Evolutionary conservation across 2,797 vertebrate genomes (phyloP).

Genomic region (Vipera ursinii): DNA sequence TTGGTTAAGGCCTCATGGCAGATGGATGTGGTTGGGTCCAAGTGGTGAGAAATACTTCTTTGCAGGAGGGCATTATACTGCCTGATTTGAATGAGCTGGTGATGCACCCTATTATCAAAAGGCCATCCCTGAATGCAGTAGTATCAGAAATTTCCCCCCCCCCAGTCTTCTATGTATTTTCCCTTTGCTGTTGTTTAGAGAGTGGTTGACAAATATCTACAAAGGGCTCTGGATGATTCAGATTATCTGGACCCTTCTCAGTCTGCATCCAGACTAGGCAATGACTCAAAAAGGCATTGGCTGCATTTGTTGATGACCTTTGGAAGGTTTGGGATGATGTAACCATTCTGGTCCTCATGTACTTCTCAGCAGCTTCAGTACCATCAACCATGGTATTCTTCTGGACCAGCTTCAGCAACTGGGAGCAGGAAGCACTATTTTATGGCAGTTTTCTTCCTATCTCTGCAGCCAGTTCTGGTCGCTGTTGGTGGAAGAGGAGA

Average conservation of each 20-base stretch:
- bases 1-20: neutral
- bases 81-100: neutral
- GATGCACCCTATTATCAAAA: neutral
- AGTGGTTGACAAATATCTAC: neutral
- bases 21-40: neutral
- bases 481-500: neutral
- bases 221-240: neutral
- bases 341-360: neutral
- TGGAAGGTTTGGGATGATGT: neutral
- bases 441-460: neutral
- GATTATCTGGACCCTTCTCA: neutral
- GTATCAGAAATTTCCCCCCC: neutral
- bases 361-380: neutral
- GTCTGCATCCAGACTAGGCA: neutral
- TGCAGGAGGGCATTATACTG: neutral
- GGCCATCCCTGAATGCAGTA: neutral
- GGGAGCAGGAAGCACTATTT: neutral
- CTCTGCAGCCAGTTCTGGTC: neutral
- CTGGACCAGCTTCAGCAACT: neutral
- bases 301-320: neutral
- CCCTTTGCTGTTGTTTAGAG: neutral
- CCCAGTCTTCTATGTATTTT: neutral
- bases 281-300: neutral
- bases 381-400: neutral
- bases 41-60: neutral